Base-by-base conservation (phyloP, 37 sponge, comb jelly and placozoan genomes). In the Chondrosia reniformis region DNA sequence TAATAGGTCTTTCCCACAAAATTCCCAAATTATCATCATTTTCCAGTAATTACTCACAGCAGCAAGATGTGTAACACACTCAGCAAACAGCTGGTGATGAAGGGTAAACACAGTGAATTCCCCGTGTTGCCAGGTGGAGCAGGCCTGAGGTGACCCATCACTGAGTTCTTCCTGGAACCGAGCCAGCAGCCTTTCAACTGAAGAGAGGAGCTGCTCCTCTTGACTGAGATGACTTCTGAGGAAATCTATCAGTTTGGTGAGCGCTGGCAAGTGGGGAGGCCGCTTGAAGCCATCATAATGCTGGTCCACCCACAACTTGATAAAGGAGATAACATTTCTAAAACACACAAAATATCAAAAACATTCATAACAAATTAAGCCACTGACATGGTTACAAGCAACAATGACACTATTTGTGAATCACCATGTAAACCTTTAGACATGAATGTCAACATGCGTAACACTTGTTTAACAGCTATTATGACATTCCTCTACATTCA, bases 241-340 rank as follows among this genome's bases (percentile, higher is more conserved):
- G 59, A 76, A 76, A n/a, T 4, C 27, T 39, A 52, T 76, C 13
- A 76, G 33, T 52, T 76, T 76, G n/a, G 27, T 76, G 21, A 76
- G 77, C 24, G 59, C 34, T 25, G 55, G 56, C 3, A 58, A 76
- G 5, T 52, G 30, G 24, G 77, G 40, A 15, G 72, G 81, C 41
- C 44, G 81, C 3, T 44, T 73, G 75, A 80, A 76, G 1, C 45
- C 83, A 28, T 75, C 83, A 4, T 76, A 46, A 56, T 86, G 84
- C 5, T 46, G 81, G 42, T 93, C 94, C 66, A 93, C 24, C 94
- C 94, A 93, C 62, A 81, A 45, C 21, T 78, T 67, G 30, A 88
- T 37, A 59, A 88, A 87, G 4, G 83, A 76, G 36, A 81, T n/a
- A 4, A 92, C 19, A 43, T 67, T 77, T 30, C 78, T 77, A 22